Evolutionary conservation across 2,888 invertebrate species (phyloP).

Genomic region (Molanna angustata): DNA sequence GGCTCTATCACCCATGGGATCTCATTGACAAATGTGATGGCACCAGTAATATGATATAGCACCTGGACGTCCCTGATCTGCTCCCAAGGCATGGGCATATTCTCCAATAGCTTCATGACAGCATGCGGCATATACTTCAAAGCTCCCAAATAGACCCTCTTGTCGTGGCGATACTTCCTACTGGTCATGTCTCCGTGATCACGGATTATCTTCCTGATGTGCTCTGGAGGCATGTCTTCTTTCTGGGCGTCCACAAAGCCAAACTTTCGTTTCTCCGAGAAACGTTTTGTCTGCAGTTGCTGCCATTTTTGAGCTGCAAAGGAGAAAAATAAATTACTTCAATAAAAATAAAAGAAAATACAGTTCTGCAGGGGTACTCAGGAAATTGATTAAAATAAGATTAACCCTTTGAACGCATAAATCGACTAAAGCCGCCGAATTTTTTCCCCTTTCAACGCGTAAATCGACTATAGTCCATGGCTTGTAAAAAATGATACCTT

Average conservation of each 20-base stretch:
- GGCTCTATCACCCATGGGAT: constrained; percentile 99
- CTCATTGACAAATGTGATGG: constrained; percentile 99
- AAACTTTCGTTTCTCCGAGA: constrained; percentile 97
- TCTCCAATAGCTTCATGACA: constrained; percentile 96
- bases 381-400: too few relatives aligned
- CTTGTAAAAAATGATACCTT: too few relatives aligned
- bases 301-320: constrained; percentile 91
- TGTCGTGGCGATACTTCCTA: constrained; percentile 97
- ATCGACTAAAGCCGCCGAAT: too few relatives aligned
- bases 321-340: too few relatives aligned
- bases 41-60: constrained; percentile 98
- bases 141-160: constrained; percentile 96
- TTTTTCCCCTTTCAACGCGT: too few relatives aligned
- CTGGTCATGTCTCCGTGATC: constrained; percentile 99
- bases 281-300: constrained; percentile 97
- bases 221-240: constrained; percentile 99
- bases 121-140: constrained; percentile 99
- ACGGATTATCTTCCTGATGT: constrained; percentile 96
- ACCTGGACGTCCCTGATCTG: constrained; percentile 98
- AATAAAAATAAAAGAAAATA: neutral
- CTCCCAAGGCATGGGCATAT: constrained; percentile 99
- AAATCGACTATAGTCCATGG: too few relatives aligned
- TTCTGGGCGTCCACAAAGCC: constrained; percentile 99
- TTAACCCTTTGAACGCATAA: too few relatives aligned
- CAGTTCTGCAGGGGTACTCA: neutral